Percentiles rank a stretch among this genome's conserved stretches.
Evolutionary conservation across 2,113 vertebrate genomes (phyloP).

Genomic region (Cryptoleucopteryx plumbea): DNA sequence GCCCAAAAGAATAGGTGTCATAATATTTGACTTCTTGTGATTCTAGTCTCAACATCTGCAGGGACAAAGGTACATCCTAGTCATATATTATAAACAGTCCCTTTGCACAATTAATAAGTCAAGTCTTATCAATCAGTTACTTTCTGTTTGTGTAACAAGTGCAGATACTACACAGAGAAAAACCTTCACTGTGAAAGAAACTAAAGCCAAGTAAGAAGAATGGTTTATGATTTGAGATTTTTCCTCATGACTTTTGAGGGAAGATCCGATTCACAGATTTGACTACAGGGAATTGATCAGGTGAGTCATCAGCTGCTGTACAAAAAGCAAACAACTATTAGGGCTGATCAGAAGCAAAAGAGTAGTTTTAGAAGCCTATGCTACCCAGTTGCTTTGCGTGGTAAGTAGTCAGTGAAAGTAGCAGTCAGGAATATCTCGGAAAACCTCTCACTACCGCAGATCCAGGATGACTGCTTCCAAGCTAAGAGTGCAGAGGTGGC

Average conservation of each 20-base stretch:
- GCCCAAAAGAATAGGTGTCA: constrained; percentile 27
- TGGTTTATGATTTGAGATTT: background rate
- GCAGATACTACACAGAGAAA: background rate
- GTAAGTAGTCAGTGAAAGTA: background rate
- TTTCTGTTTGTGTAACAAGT: constrained; percentile 10
- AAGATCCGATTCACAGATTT: background rate
- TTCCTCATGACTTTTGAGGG: background rate
- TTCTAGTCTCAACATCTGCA: constrained; percentile 4
- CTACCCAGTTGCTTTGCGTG: background rate
- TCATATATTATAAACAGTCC: constrained; percentile 42
- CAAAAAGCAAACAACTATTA: background rate
- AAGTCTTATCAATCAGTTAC: constrained; percentile 34
- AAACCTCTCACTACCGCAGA: background rate
- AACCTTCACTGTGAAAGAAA: background rate
- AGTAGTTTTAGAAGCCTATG: background rate
- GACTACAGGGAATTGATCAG: background rate
- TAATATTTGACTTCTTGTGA: constrained; percentile 41
- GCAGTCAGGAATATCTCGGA: background rate
- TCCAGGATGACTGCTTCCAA: background rate
- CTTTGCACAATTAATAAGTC: constrained; percentile 50
- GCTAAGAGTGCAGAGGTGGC: background rate
- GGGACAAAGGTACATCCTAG: constrained; percentile 10
- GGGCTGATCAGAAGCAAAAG: background rate
- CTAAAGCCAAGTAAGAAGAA: background rate
- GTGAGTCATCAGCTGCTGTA: background rate